Evolutionary conservation across 2,113 vertebrate genomes (phyloP).

Genomic region (Phrynosoma platyrhinos): DNA sequence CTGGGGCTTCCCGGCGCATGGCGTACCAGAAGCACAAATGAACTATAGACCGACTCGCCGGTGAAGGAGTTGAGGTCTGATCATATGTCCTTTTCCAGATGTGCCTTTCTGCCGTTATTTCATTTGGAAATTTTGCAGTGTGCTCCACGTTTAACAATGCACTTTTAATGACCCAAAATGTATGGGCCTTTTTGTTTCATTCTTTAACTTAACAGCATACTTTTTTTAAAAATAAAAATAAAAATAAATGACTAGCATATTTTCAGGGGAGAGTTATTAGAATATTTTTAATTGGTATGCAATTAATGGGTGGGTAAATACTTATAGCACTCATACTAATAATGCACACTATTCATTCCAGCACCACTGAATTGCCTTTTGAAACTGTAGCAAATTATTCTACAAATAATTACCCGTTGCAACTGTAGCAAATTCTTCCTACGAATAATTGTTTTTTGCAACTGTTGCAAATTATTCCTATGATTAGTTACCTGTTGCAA

Average conservation of each 20-base stretch:
- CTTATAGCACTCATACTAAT: background rate
- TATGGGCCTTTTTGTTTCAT: constrained; percentile 43
- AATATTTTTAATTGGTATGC: constrained; percentile 61
- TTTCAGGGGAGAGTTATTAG: background rate
- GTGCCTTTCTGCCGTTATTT: constrained; percentile 58
- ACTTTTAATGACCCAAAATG: constrained; percentile 40
- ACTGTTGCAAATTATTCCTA: too few relatives aligned
- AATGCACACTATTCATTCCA: constrained; percentile 60
- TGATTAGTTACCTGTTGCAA: too few relatives aligned
- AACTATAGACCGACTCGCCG: background rate
- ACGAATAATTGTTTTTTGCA: too few relatives aligned
- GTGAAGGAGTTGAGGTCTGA: constrained; percentile 39
- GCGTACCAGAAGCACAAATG: constrained; percentile 45
- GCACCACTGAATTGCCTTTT: constrained; percentile 32
- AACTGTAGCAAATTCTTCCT: too few relatives aligned
- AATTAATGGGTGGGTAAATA: constrained; percentile 14
- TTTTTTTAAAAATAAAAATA: background rate
- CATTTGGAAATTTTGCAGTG: constrained; percentile 53
- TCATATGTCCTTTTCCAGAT: constrained; percentile 44
- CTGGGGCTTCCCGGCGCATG: background rate
- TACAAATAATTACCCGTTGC: background rate
- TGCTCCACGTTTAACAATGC: constrained; percentile 46
- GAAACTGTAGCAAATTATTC: constrained; percentile 45
- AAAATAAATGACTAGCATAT: constrained; percentile 24
- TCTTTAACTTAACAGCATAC: constrained; percentile 64